Base-by-base conservation (phyloP, 2,797 vertebrate genomes). In the Crax fasciolata region DNA sequence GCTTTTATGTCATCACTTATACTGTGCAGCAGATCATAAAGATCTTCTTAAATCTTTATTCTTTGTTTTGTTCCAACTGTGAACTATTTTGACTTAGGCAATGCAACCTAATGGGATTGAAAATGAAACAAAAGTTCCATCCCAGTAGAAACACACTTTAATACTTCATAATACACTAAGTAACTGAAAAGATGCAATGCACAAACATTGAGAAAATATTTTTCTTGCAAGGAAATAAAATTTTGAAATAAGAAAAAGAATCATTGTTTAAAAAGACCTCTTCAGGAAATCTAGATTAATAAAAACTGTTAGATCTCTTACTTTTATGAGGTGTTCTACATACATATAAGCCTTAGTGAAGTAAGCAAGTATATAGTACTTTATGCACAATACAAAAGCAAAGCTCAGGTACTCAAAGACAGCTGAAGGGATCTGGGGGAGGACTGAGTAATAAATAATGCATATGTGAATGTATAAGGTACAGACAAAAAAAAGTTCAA, bases 301-400 rank as follows among this genome's bases (percentile, higher is more conserved):
- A 67, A 38, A 35, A 75, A 46, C 4, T 48, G 18, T 20, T 74
- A 3, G 30, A 48, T 44, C 19, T 57, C 62, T 55, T 19, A 30
- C 2, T 13, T 68, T 57, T 78, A 73, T 38, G 3, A 71, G 9
- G 61, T 19, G 39, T 23, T 13, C 3, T 11, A 24, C 27, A 49
- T 3, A 8, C n/a, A 25, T 32, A n/a, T 32, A 80, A 86, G 27
- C 8, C 39, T 27, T 61, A 80, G 46, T 2, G 2, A 46, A 3
- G 2, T 16, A 10, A 25, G 21, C 28, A 44, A 72, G 8, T 46
- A 38, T 0, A 44, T 4, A 4, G 20, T 19, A 68, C 2, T 1
- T 59, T 32, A 44, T 35, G 8, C 55, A 61, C 66, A 49, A 65
- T 2, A 24, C 0, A 46, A 14, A 4, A 82, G 15, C 65, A 32